phyloP scores from a whole-genome alignment of 2,113 vertebrate species.

The Leptobrachium ailaonicum region DNA sequence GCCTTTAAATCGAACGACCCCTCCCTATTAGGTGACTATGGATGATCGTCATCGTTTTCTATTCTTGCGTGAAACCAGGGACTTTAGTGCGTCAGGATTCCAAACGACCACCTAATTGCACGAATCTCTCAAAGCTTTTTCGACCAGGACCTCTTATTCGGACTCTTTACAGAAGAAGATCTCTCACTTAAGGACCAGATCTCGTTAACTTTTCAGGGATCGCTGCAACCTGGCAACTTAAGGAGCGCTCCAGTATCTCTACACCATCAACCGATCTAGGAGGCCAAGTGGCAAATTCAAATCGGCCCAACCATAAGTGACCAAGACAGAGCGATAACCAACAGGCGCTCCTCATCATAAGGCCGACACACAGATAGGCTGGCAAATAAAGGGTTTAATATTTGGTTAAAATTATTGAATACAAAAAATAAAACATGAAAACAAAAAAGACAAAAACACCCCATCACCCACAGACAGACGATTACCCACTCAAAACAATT shows the following conservation, averaged over 20 bases:
- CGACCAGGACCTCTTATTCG: slow-evolving; percentile 81
- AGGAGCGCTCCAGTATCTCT: slow-evolving; percentile 80
- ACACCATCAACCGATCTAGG: slow-evolving; percentile 94
- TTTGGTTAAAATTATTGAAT: slow-evolving; percentile 91
- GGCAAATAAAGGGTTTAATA: slow-evolving; percentile 99
- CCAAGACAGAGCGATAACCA: slow-evolving; percentile 95
- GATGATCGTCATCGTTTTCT: slow-evolving; percentile 92
- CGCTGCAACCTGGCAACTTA: slow-evolving; percentile 80
- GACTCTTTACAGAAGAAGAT: slow-evolving; percentile 81
- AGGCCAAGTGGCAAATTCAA: slow-evolving; percentile 91
- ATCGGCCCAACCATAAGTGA: slow-evolving; percentile 97
- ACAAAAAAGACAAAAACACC: slow-evolving; percentile 60
- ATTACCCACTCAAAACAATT: slow-evolving; percentile 48
- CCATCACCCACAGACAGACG: slow-evolving; percentile 11
- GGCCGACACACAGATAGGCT: slow-evolving; percentile 98
- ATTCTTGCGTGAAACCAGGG: slow-evolving; percentile 89
- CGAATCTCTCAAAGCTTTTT: slow-evolving; percentile 75
- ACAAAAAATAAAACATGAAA: slow-evolving; percentile 59
- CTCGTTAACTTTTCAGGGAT: slow-evolving; percentile 79
- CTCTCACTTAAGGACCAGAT: slow-evolving; percentile 84
- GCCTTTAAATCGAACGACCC: slow-evolving; percentile 83
- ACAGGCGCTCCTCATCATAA: slow-evolving; percentile 93
- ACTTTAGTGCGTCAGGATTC: slow-evolving; percentile 84
- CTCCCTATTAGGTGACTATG: slow-evolving; percentile 79
- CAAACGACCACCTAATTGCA: slow-evolving; percentile 78